These are phyloP conservation scores for Gymnothorax javanicus DNA, from an alignment of 2,797 vertebrate genomes.

Conservation along the genomic window DNA sequence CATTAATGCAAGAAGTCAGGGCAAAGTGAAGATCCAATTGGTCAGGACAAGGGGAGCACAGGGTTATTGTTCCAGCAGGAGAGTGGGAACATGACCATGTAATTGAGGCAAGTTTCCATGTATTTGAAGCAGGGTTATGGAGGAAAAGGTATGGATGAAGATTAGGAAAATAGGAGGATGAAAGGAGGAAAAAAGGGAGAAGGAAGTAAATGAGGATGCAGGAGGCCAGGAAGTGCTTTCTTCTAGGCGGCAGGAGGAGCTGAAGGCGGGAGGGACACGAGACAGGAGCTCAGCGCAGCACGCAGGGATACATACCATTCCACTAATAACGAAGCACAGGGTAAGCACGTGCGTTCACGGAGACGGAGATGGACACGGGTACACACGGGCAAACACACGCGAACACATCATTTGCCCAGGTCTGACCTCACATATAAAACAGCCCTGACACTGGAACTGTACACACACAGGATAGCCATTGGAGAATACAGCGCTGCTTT, in stretches of 20 bases:
- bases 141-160: conserved; percentile 24
- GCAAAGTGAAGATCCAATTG: not conserved
- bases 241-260: not conserved
- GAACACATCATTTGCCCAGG: not conserved
- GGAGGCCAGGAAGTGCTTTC: conserved; percentile 28
- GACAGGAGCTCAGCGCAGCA: conserved; percentile 13
- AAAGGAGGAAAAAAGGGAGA: conserved; percentile 38
- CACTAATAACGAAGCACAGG: not conserved
- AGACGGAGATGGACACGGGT: not conserved
- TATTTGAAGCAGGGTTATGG: conserved; percentile 21
- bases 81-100: not conserved
- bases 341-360: not conserved
- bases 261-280: not conserved
- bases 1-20: conserved; percentile 25
- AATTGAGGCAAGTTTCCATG: not conserved
- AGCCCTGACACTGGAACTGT: not conserved
- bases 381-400: conserved; percentile 18
- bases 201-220: conserved; percentile 4
- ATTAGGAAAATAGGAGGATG: conserved; percentile 23
- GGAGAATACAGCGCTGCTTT: not conserved
- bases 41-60: conserved; percentile 17
- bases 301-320: not conserved
- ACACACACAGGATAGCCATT: not conserved
- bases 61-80: not conserved
- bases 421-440: not conserved